Evolutionary conservation across 2,113 vertebrate species (phyloP).

Genomic region (Genyomyrus donnyi): DNA sequence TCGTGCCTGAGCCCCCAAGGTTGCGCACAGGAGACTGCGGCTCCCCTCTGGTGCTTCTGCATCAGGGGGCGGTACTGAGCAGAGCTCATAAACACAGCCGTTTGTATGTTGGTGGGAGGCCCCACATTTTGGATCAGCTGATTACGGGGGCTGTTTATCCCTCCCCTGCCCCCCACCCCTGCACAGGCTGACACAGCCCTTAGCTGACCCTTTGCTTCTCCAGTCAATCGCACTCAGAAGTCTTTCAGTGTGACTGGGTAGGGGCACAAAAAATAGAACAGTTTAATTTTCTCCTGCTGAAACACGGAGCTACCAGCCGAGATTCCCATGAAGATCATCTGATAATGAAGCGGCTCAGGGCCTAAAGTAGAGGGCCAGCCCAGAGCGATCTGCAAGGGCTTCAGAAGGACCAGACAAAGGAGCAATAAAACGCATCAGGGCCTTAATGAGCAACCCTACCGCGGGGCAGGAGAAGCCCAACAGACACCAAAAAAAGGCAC

Average conservation of each 20-base stretch:
- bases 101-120: neutral
- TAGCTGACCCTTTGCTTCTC: neutral
- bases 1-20: neutral
- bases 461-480: neutral
- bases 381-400: neutral
- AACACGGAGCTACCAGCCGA: neutral
- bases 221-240: neutral
- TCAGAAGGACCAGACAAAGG: conserved; percentile 41
- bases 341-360: neutral
- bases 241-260: neutral
- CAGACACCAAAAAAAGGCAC: neutral
- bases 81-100: neutral
- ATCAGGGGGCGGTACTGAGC: neutral
- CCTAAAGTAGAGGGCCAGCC: neutral
- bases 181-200: neutral
- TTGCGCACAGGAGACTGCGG: neutral
- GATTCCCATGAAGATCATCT: neutral
- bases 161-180: neutral
- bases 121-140: neutral
- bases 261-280: neutral
- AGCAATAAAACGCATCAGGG: neutral
- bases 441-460: neutral
- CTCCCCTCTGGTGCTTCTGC: neutral
- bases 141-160: neutral
- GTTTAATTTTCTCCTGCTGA: neutral